Evolutionary conservation across 23 tunicate species (phyloP).

Genomic region (Botrylloides violaceus): DNA sequence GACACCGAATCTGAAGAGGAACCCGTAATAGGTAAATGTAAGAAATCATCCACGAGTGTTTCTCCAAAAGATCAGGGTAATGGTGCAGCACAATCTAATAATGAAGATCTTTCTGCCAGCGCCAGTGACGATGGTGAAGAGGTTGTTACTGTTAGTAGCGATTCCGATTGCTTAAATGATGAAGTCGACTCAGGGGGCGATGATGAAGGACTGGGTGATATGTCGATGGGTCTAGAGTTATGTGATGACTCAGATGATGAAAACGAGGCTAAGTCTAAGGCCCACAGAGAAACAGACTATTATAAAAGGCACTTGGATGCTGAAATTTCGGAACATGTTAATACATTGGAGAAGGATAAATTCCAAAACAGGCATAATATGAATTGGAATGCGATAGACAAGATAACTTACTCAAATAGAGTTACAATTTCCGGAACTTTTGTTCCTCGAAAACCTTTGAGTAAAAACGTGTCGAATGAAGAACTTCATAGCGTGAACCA

Average conservation of each 20-base stretch:
- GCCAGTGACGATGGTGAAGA: neutral
- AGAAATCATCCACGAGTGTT: neutral
- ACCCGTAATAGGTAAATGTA: neutral
- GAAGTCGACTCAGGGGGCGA: neutral
- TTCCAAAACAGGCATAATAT: neutral
- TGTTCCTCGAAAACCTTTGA: neutral
- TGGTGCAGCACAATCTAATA: neutral
- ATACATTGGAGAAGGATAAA: slow-evolving; percentile 1
- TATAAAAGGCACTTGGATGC: slow-evolving; percentile 9
- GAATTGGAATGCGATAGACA: slow-evolving; percentile 1
- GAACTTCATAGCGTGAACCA: neutral
- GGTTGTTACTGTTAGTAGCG: neutral
- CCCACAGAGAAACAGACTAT: neutral
- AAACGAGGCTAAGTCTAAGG: neutral
- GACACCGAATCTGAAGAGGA: slow-evolving; percentile 3
- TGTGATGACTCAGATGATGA: slow-evolving; percentile 30
- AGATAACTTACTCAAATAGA: neutral
- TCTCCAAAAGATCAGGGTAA: neutral
- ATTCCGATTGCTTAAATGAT: neutral
- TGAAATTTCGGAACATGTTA: neutral
- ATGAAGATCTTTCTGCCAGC: neutral
- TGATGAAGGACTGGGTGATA: neutral
- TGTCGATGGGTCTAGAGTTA: neutral
- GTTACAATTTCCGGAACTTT: neutral
- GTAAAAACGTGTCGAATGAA: neutral